These are phyloP conservation scores for Biston stratarius DNA, from an alignment of 2,888 invertebrate species.

Conservation along the genomic window DNA sequence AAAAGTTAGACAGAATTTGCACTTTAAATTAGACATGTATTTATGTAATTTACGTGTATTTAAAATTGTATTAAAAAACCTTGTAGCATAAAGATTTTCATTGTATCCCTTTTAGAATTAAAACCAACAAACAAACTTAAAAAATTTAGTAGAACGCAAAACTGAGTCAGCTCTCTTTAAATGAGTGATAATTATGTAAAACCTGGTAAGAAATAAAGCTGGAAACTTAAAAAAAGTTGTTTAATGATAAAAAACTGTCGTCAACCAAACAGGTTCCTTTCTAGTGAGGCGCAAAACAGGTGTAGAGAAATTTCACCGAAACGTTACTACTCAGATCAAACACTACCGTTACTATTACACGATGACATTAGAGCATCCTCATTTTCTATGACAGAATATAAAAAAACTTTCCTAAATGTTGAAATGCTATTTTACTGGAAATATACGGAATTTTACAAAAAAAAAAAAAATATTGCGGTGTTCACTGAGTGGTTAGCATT, in stretches of 20 bases:
- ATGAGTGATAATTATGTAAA: constrained; percentile 8
- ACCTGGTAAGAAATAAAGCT: constrained; percentile 8
- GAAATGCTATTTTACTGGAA: neutral
- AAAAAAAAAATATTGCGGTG: no score
- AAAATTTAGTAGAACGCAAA: neutral
- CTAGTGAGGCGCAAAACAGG: constrained; percentile 24
- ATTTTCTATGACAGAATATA: neutral
- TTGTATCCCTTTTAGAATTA: neutral
- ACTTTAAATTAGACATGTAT: no score
- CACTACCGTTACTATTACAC: neutral
- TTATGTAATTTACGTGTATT: no score
- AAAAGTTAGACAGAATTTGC: no score
- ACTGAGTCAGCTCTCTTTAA: neutral
- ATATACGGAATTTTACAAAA: neutral
- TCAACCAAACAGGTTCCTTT: constrained; percentile 33
- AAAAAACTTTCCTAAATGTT: neutral
- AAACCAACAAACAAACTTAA: neutral
- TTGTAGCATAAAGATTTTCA: neutral
- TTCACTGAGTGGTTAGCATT: no score
- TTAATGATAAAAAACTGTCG: constrained; percentile 30
- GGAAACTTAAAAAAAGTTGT: constrained; percentile 34
- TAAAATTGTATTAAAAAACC: no score
- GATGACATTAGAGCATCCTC: neutral
- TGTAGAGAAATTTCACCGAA: constrained; percentile 32
- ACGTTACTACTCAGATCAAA: no score